These are phyloP conservation scores for Gavialis gangeticus DNA, from an alignment of 2,113 vertebrate genomes.

Conservation along the genomic window DNA sequence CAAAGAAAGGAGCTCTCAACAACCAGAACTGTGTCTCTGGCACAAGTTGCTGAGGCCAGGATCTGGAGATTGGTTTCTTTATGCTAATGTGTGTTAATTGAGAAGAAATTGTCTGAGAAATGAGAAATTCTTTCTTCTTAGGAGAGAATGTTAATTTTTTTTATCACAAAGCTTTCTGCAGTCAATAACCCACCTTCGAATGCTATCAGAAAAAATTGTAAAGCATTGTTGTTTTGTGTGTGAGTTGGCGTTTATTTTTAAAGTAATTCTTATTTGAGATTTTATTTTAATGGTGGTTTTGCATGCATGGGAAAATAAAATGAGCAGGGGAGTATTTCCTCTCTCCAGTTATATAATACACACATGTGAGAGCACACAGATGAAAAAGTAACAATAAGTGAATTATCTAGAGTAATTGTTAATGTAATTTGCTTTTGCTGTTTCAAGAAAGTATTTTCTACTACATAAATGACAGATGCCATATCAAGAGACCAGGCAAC, in stretches of 20 bases:
- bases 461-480: not conserved
- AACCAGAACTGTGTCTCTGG: constrained; percentile 35
- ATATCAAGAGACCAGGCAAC: not conserved
- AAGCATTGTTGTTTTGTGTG: not conserved
- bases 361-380: not conserved
- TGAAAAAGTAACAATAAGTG: not conserved
- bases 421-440: not conserved
- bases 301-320: constrained; percentile 2
- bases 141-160: constrained; percentile 58
- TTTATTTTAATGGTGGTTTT: constrained; percentile 19
- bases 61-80: constrained; percentile 18
- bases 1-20: constrained; percentile 1
- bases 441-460: not conserved
- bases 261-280: constrained; percentile 14
- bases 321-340: not conserved
- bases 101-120: not conserved
- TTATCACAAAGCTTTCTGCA: not conserved
- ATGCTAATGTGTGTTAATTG: not conserved
- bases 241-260: constrained; percentile 36
- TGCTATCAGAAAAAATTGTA: constrained; percentile 3
- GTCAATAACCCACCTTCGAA: not conserved
- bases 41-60: constrained; percentile 51
- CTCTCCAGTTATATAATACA: not conserved
- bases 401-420: constrained; percentile 19
- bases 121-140: not conserved